Conservation (phyloP, 2,888 invertebrate genomes). For the Thereva unica region DNA sequence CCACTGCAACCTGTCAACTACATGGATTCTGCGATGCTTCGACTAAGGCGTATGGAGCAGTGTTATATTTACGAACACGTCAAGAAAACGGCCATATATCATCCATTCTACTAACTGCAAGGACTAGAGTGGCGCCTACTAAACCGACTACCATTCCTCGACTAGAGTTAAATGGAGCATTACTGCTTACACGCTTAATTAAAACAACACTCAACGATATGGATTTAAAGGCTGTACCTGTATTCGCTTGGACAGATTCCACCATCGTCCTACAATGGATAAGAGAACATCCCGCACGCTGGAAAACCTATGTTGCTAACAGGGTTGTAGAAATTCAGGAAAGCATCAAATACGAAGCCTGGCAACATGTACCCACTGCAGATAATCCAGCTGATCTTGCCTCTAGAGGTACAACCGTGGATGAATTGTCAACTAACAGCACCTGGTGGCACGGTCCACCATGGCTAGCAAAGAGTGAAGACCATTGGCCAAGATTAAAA, state of each 20-base stretch:
- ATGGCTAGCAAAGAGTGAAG: neutral
- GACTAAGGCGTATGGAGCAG: slow-evolving; percentile 11
- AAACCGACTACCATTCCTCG: slow-evolving; percentile 43
- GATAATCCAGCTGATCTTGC: neutral
- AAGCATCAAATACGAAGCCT: neutral
- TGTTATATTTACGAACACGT: neutral
- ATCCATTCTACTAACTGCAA: neutral
- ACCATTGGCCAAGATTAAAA: neutral
- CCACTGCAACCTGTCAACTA: neutral
- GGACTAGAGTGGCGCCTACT: slow-evolving; percentile 6
- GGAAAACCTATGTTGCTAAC: neutral
- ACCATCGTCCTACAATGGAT: neutral
- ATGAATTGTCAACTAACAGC: neutral
- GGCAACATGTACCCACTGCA: neutral
- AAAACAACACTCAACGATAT: too few relatives aligned
- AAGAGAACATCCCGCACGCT: neutral
- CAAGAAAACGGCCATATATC: too few relatives aligned
- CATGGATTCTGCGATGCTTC: slow-evolving; percentile 23
- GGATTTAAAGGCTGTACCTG: too few relatives aligned
- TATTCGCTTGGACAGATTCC: too few relatives aligned
- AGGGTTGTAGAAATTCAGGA: neutral
- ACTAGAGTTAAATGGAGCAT: slow-evolving; percentile 41
- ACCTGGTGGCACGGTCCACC: neutral
- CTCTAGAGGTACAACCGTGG: neutral
- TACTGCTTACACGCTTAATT: neutral